Evolutionary conservation across 2,797 vertebrate genomes (phyloP).

Genomic region (Tachyglossus aculeatus): DNA sequence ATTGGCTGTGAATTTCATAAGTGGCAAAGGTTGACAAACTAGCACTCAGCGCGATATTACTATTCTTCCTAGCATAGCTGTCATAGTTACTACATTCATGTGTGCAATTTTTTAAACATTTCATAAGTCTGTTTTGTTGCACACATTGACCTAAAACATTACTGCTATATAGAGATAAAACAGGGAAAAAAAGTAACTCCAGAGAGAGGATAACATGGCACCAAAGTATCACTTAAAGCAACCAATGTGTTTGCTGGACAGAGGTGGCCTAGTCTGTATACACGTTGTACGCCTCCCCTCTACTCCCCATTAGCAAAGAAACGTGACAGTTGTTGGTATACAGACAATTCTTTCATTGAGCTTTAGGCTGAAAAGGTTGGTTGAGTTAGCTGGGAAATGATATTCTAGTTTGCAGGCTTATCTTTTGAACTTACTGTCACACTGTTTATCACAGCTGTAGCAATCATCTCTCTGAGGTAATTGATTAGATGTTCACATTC

Average conservation of each 20-base stretch:
- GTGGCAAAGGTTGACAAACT: constrained; percentile 72
- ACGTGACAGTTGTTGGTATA: background rate
- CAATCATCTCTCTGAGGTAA: background rate
- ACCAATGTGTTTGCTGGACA: rapidly evolving
- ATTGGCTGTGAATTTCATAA: constrained; percentile 72
- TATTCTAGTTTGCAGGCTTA: background rate
- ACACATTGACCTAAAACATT: constrained; percentile 44
- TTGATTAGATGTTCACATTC: constrained; percentile 2
- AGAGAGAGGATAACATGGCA: constrained; percentile 14
- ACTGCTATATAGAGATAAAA: constrained; percentile 23
- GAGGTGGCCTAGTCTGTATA: background rate
- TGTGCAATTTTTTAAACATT: constrained; percentile 61
- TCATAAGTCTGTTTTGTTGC: constrained; percentile 51
- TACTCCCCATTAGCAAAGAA: rapidly evolving
- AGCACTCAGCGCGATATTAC: constrained; percentile 27
- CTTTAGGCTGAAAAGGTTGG: constrained; percentile 1
- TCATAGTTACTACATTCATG: constrained; percentile 49
- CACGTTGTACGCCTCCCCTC: background rate
- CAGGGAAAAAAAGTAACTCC: constrained; percentile 17
- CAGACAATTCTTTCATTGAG: background rate
- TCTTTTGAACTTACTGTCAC: constrained; percentile 4
- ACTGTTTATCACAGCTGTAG: background rate
- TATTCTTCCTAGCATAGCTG: constrained; percentile 50
- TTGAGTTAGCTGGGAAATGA: background rate
- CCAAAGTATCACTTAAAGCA: background rate